Evolutionary conservation across 2,888 invertebrate species (phyloP).

Genomic region (Amiota minor): DNA sequence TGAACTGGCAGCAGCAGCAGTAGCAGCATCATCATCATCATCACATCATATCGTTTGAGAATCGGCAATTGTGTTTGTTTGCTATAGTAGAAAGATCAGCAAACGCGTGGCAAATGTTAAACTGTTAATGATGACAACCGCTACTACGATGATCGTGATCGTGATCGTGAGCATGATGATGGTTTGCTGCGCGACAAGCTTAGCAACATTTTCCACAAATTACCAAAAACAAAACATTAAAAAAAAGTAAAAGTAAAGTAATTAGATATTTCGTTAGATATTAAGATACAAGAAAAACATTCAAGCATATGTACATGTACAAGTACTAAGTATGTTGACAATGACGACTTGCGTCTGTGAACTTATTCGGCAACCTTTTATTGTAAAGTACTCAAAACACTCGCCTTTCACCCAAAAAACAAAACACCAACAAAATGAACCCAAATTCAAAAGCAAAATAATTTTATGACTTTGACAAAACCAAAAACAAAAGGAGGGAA

Average conservation of each 20-base stretch:
- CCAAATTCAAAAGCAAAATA: slow-evolving; percentile 40
- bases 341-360: slow-evolving; percentile 1
- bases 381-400: slow-evolving; percentile 39
- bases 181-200: slow-evolving; percentile 33
- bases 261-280: slow-evolving; percentile 3
- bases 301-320: neutral
- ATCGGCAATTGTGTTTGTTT: slow-evolving; percentile 3
- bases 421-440: neutral
- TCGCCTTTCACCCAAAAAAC: slow-evolving; percentile 54
- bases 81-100: slow-evolving; percentile 39
- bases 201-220: slow-evolving; percentile 47
- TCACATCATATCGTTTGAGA: neutral
- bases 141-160: slow-evolving; percentile 45
- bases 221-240: slow-evolving; percentile 10
- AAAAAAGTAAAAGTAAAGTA: slow-evolving; percentile 15
- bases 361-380: neutral
- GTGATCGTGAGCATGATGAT: slow-evolving; percentile 9
- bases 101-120: slow-evolving; percentile 59
- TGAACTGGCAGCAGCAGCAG: neutral
- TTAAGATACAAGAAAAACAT: neutral
- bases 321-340: neutral
- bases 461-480: slow-evolving; percentile 59
- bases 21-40: neutral
- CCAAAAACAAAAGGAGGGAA: slow-evolving; percentile 35
- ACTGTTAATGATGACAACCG: slow-evolving; percentile 29